phyloP scores from a whole-genome alignment of 2,797 vertebrate species.

The Xenopus petersii region DNA sequence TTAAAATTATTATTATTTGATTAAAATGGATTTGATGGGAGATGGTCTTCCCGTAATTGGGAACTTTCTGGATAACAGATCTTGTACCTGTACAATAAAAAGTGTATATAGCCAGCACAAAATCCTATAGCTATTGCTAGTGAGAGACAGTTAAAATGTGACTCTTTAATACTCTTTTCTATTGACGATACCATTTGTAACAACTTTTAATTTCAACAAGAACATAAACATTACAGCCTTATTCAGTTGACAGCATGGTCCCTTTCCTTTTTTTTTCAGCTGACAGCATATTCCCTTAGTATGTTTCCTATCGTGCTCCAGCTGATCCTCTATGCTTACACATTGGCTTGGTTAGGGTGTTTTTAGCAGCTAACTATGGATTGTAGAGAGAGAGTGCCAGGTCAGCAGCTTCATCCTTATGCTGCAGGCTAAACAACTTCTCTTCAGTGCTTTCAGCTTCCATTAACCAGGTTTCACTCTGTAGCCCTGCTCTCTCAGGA shows the following conservation, averaged over 20 bases:
- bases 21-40: too few species aligned
- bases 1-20: too few species aligned
- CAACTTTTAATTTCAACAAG: neutral
- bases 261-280: neutral
- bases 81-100: too few species aligned
- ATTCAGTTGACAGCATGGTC: neutral
- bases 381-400: slow-evolving; percentile 26
- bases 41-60: too few species aligned
- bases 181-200: too few species aligned
- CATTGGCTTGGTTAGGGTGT: slow-evolving; percentile 1
- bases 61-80: too few species aligned
- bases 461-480: slow-evolving; percentile 48
- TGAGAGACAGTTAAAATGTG: too few species aligned
- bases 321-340: neutral
- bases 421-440: slow-evolving; percentile 45
- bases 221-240: neutral
- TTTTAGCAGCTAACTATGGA: slow-evolving; percentile 28
- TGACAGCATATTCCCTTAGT: neutral
- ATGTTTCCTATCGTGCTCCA: slow-evolving; percentile 3
- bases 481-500: slow-evolving; percentile 32
- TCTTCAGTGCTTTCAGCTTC: slow-evolving; percentile 46
- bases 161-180: too few species aligned
- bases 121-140: too few species aligned
- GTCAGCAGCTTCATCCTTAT: slow-evolving; percentile 40
- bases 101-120: too few species aligned